Conservation (phyloP, 64 coral and sea anemone species). For the Montipora efflorescens region DNA sequence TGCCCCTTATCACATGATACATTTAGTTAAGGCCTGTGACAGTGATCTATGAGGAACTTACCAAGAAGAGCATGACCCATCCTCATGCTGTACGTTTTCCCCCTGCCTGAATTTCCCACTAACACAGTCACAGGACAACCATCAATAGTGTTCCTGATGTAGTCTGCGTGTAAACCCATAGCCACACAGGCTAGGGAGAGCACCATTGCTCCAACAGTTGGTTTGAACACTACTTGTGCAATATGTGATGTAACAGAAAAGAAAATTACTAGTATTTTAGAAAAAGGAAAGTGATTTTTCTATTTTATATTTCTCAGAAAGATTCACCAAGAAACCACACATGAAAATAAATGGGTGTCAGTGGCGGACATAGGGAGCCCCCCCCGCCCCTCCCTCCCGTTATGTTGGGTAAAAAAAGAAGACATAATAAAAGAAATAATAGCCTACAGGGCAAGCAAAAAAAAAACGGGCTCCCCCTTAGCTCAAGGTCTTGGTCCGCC, state of each 20-base stretch:
- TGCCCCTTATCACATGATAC: no score
- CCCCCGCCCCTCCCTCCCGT: no score
- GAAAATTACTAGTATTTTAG: neutral
- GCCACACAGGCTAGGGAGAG: constrained; percentile 25
- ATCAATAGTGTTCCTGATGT: constrained; percentile 37
- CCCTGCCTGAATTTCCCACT: constrained; percentile 45
- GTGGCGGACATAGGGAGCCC: no score
- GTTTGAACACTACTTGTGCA: constrained; percentile 43
- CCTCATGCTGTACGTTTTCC: constrained; percentile 38
- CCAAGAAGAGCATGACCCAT: constrained; percentile 44
- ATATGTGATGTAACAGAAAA: constrained; percentile 12
- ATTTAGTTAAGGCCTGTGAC: no score
- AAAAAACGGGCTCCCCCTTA: neutral
- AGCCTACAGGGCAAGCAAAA: neutral
- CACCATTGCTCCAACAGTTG: constrained; percentile 38
- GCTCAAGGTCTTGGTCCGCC: neutral
- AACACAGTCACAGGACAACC: constrained; percentile 37
- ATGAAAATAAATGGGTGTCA: neutral
- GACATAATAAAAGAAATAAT: no score
- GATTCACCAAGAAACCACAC: neutral
- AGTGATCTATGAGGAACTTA: neutral
- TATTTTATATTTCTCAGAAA: neutral
- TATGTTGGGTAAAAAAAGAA: no score
- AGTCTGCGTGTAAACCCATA: constrained; percentile 44
- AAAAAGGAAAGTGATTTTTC: neutral